These are phyloP conservation scores for Columba livia DNA, from an alignment of 2,113 vertebrate genomes.

Conservation along the genomic window DNA sequence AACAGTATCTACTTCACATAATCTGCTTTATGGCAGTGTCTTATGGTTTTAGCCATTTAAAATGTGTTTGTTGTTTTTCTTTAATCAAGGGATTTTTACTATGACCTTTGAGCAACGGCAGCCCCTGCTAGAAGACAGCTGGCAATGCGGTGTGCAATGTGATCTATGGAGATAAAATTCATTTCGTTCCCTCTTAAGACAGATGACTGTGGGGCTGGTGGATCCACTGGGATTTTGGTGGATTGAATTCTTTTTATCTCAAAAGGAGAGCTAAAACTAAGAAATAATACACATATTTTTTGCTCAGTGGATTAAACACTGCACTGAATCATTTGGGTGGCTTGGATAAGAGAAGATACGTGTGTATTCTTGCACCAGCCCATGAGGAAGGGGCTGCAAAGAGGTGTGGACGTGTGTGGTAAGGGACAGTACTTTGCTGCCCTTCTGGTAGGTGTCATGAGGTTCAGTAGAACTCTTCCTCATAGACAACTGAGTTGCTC, in stretches of 20 bases:
- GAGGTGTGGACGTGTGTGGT: not conserved
- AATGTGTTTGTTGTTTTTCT: slow-evolving; percentile 38
- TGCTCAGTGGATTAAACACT: not conserved
- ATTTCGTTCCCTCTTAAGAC: not conserved
- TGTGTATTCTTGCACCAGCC: not conserved
- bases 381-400: not conserved
- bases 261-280: not conserved
- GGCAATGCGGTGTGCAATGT: not conserved
- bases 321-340: not conserved
- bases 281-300: not conserved
- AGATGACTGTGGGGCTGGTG: not conserved
- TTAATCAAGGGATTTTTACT: slow-evolving; percentile 39
- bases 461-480: not conserved
- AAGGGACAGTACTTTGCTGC: not conserved
- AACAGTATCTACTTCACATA: slow-evolving; percentile 58
- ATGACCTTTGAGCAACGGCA: slow-evolving; percentile 23
- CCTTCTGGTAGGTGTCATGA: not conserved
- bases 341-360: not conserved
- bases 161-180: slow-evolving; percentile 19
- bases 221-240: slow-evolving; percentile 27
- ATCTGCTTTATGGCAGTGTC: slow-evolving; percentile 45
- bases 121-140: slow-evolving; percentile 20
- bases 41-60: slow-evolving; percentile 52
- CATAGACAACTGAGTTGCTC: not conserved
- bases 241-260: slow-evolving; percentile 27